These are phyloP conservation scores for Balearica regulorum DNA, from an alignment of 2,797 vertebrate species.

Conservation along the genomic window DNA sequence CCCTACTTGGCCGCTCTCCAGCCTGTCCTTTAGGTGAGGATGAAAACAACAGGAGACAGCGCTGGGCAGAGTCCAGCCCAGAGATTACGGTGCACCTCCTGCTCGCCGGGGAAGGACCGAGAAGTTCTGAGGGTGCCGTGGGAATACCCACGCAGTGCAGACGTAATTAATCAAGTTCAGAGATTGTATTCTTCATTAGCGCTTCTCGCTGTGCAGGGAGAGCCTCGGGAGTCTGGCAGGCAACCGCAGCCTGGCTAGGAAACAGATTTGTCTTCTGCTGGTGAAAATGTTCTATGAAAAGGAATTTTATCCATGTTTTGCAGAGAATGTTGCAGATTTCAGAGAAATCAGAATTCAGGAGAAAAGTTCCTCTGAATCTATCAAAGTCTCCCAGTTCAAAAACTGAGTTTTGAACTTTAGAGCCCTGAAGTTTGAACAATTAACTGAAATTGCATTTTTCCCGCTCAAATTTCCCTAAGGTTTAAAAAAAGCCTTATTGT, in stretches of 20 bases:
- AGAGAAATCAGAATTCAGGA: not conserved
- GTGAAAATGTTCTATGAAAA: not conserved
- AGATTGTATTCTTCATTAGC: not conserved
- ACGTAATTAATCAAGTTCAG: not conserved
- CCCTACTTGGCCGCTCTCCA: not conserved
- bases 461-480: not conserved
- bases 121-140: not conserved
- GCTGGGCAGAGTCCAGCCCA: not conserved
- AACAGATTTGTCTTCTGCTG: not conserved
- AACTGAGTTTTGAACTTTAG: not conserved
- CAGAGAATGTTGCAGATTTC: not conserved
- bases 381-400: not conserved
- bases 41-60: not conserved
- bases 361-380: not conserved
- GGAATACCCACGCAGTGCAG: not conserved
- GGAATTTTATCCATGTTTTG: not conserved
- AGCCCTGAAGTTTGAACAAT: not conserved
- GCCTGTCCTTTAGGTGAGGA: not conserved
- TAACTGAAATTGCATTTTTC: not conserved
- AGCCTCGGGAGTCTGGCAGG: not conserved
- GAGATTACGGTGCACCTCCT: not conserved
- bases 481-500: not conserved
- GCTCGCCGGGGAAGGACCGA: not conserved
- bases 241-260: not conserved
- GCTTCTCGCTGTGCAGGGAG: not conserved